Base-by-base conservation (phyloP, 2,113 vertebrate genomes). In the Pomatostomus ruficeps region DNA sequence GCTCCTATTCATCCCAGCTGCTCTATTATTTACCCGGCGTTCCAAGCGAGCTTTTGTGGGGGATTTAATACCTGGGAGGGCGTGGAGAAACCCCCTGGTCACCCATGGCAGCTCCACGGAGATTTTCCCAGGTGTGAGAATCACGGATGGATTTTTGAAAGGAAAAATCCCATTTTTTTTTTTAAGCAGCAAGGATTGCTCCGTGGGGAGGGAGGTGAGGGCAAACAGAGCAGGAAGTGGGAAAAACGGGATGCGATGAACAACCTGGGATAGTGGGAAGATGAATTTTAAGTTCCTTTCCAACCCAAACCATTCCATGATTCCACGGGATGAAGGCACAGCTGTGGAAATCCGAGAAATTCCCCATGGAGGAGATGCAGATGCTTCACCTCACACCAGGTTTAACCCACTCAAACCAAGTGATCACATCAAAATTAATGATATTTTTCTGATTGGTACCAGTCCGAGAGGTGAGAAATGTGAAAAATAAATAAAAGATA, bases 1-100 rank as follows among this genome's bases (percentile, higher is more conserved):
- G 80, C 48, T 94, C 74, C 20, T 20, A 67, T 85, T 95, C 95
- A 88, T 94, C 88, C 66, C 95, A 55, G 81, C 59, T 92, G 52
- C 81, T 95, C 84, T 70, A 57, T 93, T 92, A 80, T 96, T 92
- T 95, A 68, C 84, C 71, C 49, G 82, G 83, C 31, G 11, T 79
- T 79, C 73, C 81, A 75, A 10, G 19, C 9, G 59, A 79, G 91
- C 31, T 93, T 96, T 96, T 66, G 35, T 26, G 28, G 20, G 15
- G n/a, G 38, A 61, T 40, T 87, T 62, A 33, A 73, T 82, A 79
- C 25, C 7, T 81, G 58, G 38, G 63, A 78, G 8, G 33, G 8
- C 51, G 17, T 11, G 4, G 3, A 88, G 31, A 25, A 54, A 26
- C 36, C 12, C 11, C 33, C 63, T 43, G 28, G 33, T 74, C 72